These are phyloP conservation scores for Mergus octosetaceus DNA, from an alignment of 2,797 vertebrate species.

Conservation along the genomic window DNA sequence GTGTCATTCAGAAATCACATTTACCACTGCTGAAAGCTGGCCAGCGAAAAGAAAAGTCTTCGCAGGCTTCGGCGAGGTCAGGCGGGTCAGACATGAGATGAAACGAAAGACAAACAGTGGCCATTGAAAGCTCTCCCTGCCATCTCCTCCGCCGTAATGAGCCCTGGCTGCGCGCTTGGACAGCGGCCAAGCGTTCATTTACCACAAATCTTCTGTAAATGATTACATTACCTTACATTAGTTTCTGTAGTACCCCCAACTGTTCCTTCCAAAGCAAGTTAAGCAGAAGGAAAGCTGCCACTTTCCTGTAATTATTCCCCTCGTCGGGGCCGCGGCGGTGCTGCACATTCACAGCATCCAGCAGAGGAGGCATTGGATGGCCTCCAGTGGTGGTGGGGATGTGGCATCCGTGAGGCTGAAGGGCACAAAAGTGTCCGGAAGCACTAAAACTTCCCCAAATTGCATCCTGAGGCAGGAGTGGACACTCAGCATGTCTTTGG, in stretches of 20 bases:
- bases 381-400: background rate
- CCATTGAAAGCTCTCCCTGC: constrained; percentile 58
- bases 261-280: constrained; percentile 62
- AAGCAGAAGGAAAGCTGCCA: constrained; percentile 60
- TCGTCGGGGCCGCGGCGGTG: background rate
- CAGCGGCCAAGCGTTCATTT: constrained; percentile 62
- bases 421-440: background rate
- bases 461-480: background rate
- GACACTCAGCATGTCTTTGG: fast-evolving
- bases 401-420: background rate
- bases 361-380: background rate
- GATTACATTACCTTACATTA: constrained; percentile 70
- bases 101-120: constrained; percentile 70
- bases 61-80: background rate
- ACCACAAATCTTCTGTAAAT: constrained; percentile 72
- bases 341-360: background rate
- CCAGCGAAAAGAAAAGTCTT: constrained; percentile 24
- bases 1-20: background rate
- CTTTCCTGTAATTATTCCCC: constrained; percentile 59
- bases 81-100: constrained; percentile 47
- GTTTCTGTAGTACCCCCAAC: constrained; percentile 62
- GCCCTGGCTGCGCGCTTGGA: constrained; percentile 65
- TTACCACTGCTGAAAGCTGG: background rate
- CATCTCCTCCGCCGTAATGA: constrained; percentile 67
- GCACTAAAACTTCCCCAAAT: fast-evolving